Base-by-base conservation (phyloP, 2,888 invertebrate species). In the Oxycera nigricornis region DNA sequence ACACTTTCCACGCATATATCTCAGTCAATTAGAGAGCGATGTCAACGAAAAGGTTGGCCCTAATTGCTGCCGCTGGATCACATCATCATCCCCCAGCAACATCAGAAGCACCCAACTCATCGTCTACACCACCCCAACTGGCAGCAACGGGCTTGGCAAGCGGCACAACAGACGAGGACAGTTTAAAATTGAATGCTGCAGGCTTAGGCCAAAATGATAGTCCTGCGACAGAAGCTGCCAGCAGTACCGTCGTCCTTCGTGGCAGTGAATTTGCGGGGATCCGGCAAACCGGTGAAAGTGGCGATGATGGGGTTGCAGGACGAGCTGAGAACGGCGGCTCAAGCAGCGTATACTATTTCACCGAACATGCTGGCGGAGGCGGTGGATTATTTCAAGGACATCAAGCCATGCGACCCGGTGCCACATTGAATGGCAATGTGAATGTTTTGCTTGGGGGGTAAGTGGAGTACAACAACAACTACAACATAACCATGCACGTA, bases 391-490 rank as follows among this genome's bases (percentile, higher is more conserved):
- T 74, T 57, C 78, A 77, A 75, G 77, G 78, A 31, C 77, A 78
- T 57, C 75, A 78, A 73, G 80, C 74, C 84, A 85, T 73, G 76
- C 77, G 79, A 55, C 77, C 79, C 75, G 79, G 80, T 76, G 81
- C 82, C 75, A 86, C 87, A 80, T 83, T 88, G 77, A 88, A 90
- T 82, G 90, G 90, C 79, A 88, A 88, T 80, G 89, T 90, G 81
- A 93, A 93, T 85, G 88, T 93, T 79, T 88, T 93, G 80, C 89
- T 94, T 79, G 91, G 93, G 86, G 93, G 93, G 93, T 93, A 84
- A 88, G 70, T 52, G 22, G n/a, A 70, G 91, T 59, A 26, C 17
- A 72, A 57, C 17, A 72, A 57, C 26, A 70, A 46, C 3, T 14
- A 46, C 14, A 46, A 24, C 55, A 55, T 55, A 55, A 3, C 11